These are phyloP conservation scores for Eristalis pertinax DNA, from an alignment of 2,888 invertebrate species.

Conservation along the genomic window DNA sequence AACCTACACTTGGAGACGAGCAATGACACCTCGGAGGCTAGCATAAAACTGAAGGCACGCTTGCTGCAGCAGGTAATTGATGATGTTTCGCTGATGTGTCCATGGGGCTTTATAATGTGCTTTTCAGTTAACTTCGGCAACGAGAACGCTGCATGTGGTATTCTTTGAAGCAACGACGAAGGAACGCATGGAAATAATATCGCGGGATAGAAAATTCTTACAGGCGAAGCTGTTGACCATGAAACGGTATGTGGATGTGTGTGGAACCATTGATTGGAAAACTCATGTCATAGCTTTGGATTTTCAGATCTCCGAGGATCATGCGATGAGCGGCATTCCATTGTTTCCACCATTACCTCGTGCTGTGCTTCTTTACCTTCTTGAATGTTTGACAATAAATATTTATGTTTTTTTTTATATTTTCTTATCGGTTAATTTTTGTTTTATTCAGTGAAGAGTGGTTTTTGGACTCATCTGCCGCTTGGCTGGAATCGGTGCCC, in stretches of 20 bases:
- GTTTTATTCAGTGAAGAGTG: background rate
- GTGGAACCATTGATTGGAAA: background rate
- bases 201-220: constrained; percentile 78
- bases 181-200: constrained; percentile 80
- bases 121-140: constrained; percentile 77
- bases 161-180: constrained; percentile 77
- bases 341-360: background rate
- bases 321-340: background rate
- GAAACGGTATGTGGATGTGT: constrained; percentile 59
- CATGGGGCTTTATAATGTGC: constrained; percentile 10
- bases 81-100: background rate
- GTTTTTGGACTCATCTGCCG: background rate
- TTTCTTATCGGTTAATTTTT: background rate
- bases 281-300: background rate
- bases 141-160: constrained; percentile 76
- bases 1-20: constrained; percentile 78
- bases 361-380: background rate
- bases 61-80: constrained; percentile 78
- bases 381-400: background rate
- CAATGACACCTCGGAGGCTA: constrained; percentile 74
- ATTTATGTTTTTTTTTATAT: background rate
- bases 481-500: no score
- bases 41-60: constrained; percentile 78
- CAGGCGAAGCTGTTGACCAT: constrained; percentile 75
- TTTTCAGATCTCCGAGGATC: constrained; percentile 43